phyloP scores from a whole-genome alignment of 2,888 invertebrate species.

The Troides helena region DNA sequence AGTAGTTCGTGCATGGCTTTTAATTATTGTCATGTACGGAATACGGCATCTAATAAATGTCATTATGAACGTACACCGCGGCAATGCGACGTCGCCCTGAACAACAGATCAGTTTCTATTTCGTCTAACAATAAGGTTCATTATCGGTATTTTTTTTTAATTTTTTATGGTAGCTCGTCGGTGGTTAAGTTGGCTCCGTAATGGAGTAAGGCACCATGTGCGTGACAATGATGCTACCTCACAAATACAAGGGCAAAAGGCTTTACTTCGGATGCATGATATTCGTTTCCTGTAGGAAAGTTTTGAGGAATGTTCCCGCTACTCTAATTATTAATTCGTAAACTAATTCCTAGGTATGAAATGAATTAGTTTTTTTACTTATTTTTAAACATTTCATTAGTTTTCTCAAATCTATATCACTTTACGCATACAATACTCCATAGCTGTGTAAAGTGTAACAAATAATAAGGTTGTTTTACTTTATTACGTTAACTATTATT shows the following conservation, averaged over 20 bases:
- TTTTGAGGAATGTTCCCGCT: slow-evolving; percentile 46
- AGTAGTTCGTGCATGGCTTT: slow-evolving; percentile 76
- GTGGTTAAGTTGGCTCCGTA: slow-evolving; percentile 66
- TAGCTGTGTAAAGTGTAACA: too few relatives aligned
- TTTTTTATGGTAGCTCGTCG: slow-evolving; percentile 32
- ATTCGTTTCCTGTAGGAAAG: slow-evolving; percentile 48
- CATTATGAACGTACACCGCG: slow-evolving; percentile 69
- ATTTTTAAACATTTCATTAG: too few relatives aligned
- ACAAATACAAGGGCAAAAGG: slow-evolving; percentile 61
- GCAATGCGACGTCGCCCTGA: slow-evolving; percentile 38
- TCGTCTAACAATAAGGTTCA: slow-evolving; percentile 30
- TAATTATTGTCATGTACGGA: slow-evolving; percentile 79
- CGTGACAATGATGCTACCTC: slow-evolving; percentile 76
- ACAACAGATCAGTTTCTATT: slow-evolving; percentile 32
- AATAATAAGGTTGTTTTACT: too few relatives aligned
- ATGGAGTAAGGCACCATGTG: slow-evolving; percentile 68
- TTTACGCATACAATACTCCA: too few relatives aligned
- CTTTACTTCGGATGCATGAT: slow-evolving; percentile 54
- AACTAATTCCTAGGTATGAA: not conserved
- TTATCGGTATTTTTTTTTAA: slow-evolving; percentile 28
- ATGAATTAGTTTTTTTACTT: too few relatives aligned
- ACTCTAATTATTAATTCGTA: not conserved
- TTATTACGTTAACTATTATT: too few relatives aligned
- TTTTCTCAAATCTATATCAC: too few relatives aligned
- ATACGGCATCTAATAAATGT: slow-evolving; percentile 79